Evolutionary conservation across 2,888 invertebrate species (phyloP), one percentile per base, ranked within the genome.

Genomic region (Drosophila histrio): DNA sequence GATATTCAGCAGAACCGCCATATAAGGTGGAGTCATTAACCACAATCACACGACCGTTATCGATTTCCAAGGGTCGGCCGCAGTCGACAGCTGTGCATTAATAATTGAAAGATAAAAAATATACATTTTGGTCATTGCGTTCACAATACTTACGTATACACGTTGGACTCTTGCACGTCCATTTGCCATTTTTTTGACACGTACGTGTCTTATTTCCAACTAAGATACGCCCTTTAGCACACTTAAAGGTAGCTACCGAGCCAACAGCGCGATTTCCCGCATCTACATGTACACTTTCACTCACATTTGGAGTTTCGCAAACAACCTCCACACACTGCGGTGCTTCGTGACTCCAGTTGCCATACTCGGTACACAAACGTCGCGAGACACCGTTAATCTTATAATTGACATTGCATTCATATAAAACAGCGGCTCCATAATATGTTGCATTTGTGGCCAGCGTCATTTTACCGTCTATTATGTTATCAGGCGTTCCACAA

Each of bases 361-460:
- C 97, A 88, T 97, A 96, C 88, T 97, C 97, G 54, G 96, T 94
- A 88, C 97, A 98, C 52, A 97, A 91, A 63, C 97, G 92, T 53
- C 97, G 93, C 2, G 96, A 96, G 2, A 96, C 96, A 0, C 97
- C 97, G 75, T 96, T 96, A 9, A 97, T 92, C 88, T 95, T 95
- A 92, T 94, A 97, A 88, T 97, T 96, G 2, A 94, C 93, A 60
- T 96, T 94, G 88, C 98, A 98, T 79, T 96, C 95, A 89, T 98
- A 98, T 6, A 97, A 92, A 0, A 94, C 97, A 1, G 96, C 95
- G 0, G 97, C 96, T 0, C 97, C 97, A 84, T 97, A 97, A 90
- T 97, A 97, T 0, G 97, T 97, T 0, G 95, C 96, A 90, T 97
- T 97, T 0, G 97, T 96, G 0, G 96, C 95, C 53, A 97, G 91